Conservation (phyloP, 2,888 invertebrate species). For the Antheraea yamamai region DNA sequence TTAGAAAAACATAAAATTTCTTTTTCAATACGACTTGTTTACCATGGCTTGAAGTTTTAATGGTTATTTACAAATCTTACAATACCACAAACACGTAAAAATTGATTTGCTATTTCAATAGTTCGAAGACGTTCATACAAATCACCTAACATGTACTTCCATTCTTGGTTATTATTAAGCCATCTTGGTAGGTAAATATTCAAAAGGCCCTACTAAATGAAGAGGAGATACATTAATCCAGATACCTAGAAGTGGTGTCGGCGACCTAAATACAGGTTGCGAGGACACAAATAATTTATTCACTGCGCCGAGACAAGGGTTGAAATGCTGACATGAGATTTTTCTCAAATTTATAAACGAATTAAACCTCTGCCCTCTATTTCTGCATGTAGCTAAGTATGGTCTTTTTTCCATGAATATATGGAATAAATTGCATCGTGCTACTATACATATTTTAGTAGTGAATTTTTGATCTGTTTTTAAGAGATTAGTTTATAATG, state of each 20-base stretch:
- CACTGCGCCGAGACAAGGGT: conserved; percentile 23
- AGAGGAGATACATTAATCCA: neutral
- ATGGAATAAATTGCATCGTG: neutral
- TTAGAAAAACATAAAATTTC: conserved; percentile 28
- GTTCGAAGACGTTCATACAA: neutral
- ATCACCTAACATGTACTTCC: neutral
- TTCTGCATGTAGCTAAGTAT: neutral
- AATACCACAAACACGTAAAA: neutral
- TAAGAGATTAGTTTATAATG: neutral
- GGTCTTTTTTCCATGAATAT: neutral
- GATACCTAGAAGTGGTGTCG: neutral
- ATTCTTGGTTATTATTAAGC: neutral
- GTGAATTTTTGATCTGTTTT: neutral
- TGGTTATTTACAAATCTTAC: neutral
- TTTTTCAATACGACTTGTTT: neutral
- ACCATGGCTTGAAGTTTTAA: neutral
- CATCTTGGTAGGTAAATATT: neutral
- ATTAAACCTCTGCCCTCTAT: neutral
- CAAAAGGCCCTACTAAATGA: neutral
- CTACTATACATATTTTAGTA: neutral
- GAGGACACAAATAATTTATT: conserved; percentile 22
- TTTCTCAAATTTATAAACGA: conserved; percentile 17
- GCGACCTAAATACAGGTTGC: conserved; percentile 16
- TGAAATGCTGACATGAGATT: conserved; percentile 21
- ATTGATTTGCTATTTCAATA: neutral